phyloP scores from a whole-genome alignment of 2,113 vertebrate species.

The Tretioscincus oriximinensis region DNA sequence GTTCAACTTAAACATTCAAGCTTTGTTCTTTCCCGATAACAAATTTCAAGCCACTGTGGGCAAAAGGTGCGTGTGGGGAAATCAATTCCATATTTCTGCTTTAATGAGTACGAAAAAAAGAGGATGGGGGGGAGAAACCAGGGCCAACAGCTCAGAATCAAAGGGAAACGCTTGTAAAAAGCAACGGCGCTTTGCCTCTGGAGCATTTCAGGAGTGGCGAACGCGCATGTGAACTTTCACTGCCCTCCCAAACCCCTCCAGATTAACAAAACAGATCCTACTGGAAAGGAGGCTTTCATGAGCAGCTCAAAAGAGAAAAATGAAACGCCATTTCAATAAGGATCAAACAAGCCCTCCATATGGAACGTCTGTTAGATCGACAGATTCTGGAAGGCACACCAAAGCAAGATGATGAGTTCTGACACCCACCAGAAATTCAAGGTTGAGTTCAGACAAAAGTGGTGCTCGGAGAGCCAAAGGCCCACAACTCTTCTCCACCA shows the following conservation, averaged over 20 bases:
- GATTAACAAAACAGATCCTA: accelerated
- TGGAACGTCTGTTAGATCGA: accelerated
- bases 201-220: not conserved
- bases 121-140: not conserved
- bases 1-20: not conserved
- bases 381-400: not conserved
- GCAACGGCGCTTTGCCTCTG: accelerated
- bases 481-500: not conserved
- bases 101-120: not conserved
- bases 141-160: not conserved
- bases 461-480: not conserved
- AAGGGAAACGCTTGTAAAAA: not conserved
- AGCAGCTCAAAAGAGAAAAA: accelerated
- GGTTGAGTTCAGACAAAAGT: not conserved
- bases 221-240: accelerated
- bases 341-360: not conserved
- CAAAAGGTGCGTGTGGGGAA: not conserved
- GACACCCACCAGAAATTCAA: not conserved
- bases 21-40: not conserved
- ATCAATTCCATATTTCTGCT: constrained; percentile 24
- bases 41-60: not conserved
- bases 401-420: not conserved
- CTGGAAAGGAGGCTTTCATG: not conserved
- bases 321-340: not conserved
- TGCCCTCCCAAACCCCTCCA: not conserved